A percentile compares a stretch with the other conserved stretches of the same genome.
These are phyloP conservation scores for Apus apus DNA, from an alignment of 2,113 vertebrate species.

Conservation along the genomic window DNA sequence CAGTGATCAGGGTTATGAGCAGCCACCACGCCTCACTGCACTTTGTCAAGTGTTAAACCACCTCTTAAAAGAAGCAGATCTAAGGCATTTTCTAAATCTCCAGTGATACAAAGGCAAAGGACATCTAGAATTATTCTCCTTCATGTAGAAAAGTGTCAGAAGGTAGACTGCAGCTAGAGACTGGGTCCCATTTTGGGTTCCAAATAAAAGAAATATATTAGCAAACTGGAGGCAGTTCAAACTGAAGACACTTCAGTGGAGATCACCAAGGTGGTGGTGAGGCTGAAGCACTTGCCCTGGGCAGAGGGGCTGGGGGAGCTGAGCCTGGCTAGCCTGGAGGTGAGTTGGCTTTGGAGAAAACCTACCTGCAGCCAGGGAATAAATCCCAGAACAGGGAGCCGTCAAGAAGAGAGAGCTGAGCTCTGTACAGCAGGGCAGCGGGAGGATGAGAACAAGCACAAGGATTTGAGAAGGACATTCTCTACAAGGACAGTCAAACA, in stretches of 20 bases:
- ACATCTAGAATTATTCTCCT: not conserved
- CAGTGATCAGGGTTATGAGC: not conserved
- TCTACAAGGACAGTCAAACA: not conserved
- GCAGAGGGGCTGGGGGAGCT: not conserved
- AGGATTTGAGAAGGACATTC: not conserved
- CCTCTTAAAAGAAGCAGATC: not conserved
- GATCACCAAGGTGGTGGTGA: not conserved
- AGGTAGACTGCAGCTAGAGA: not conserved
- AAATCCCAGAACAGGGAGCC: not conserved
- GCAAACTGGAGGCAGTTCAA: not conserved
- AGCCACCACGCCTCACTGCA: not conserved
- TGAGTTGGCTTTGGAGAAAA: not conserved
- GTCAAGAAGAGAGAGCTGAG: not conserved
- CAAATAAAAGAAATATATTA: not conserved
- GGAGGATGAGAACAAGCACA: not conserved
- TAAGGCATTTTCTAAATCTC: not conserved
- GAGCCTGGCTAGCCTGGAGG: not conserved
- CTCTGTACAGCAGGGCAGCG: not conserved
- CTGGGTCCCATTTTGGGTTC: not conserved
- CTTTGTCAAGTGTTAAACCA: not conserved
- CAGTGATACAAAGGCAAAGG: not conserved
- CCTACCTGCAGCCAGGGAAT: not conserved
- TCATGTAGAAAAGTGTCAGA: not conserved
- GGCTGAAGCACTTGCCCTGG: accelerated
- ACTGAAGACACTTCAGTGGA: not conserved